These are phyloP conservation scores for Cepaea nemoralis DNA, from an alignment of 1,140 invertebrate species.

Conservation along the genomic window DNA sequence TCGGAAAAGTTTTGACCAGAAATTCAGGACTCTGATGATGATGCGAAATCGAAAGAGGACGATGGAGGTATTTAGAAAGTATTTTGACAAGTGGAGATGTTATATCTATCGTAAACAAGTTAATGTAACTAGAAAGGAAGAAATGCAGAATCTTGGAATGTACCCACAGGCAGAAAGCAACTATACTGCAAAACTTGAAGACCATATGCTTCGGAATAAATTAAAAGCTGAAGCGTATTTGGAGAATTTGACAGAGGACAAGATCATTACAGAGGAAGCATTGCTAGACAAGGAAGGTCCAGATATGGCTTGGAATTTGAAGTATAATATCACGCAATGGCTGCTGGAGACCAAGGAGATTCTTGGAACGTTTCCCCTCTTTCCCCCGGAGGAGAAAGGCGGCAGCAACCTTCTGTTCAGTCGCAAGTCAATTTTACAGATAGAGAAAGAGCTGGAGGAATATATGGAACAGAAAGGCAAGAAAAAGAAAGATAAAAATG, in stretches of 20 bases:
- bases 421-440: not conserved
- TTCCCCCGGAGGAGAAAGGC: conserved; percentile 17
- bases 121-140: not conserved
- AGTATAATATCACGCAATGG: conserved; percentile 30
- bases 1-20: not conserved
- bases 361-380: conserved; percentile 2
- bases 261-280: not conserved
- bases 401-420: not conserved
- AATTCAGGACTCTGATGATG: not conserved
- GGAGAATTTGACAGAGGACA: not conserved
- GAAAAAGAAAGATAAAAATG: not conserved
- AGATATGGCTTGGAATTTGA: conserved; percentile 2
- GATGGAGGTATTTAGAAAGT: not conserved
- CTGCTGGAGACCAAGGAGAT: conserved; percentile 9
- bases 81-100: not conserved
- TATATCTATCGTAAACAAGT: not conserved
- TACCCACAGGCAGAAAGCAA: not conserved
- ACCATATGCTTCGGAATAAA: conserved; percentile 4
- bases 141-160: conserved; percentile 11
- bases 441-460: not conserved
- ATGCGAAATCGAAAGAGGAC: not conserved
- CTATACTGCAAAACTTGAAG: not conserved
- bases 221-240: not conserved
- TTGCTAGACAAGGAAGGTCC: not conserved
- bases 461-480: not conserved